Conservation (phyloP, 2,888 invertebrate genomes). For the Psylliodes chrysocephalus region DNA sequence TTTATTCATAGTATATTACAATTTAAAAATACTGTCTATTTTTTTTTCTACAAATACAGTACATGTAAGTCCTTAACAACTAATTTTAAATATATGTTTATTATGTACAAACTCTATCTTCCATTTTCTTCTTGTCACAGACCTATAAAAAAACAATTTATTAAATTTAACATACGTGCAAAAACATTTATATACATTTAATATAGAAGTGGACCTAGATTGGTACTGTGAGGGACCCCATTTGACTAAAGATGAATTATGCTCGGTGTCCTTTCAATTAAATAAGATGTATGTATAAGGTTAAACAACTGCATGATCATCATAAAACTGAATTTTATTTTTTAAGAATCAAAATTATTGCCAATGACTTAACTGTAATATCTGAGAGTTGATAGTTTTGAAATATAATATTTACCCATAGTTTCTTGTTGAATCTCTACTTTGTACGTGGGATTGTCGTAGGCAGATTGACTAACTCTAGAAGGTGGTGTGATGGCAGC, state of each 20-base stretch:
- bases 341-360: too few species aligned
- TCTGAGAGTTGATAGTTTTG: too few species aligned
- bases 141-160: constrained; percentile 33
- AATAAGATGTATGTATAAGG: too few species aligned
- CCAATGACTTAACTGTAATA: too few species aligned
- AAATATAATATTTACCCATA: constrained; percentile 86
- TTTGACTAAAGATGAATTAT: too few species aligned
- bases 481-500: constrained; percentile 79
- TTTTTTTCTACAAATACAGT: constrained; percentile 27
- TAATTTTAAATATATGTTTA: constrained; percentile 18
- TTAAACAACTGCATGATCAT: too few species aligned
- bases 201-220: too few species aligned
- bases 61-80: constrained; percentile 20
- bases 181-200: too few species aligned
- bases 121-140: constrained; percentile 25
- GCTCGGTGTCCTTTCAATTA: too few species aligned
- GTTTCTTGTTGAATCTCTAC: constrained; percentile 93
- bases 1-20: constrained; percentile 31
- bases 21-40: constrained; percentile 24
- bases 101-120: constrained; percentile 26
- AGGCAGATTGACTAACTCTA: constrained; percentile 86
- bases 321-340: too few species aligned
- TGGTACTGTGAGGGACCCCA: too few species aligned
- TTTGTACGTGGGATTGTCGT: constrained; percentile 94
- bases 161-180: background rate